Evolutionary conservation across 2,888 invertebrate genomes (phyloP), one percentile per base, ranked within the genome.

Genomic region (Orthosia gracilis): DNA sequence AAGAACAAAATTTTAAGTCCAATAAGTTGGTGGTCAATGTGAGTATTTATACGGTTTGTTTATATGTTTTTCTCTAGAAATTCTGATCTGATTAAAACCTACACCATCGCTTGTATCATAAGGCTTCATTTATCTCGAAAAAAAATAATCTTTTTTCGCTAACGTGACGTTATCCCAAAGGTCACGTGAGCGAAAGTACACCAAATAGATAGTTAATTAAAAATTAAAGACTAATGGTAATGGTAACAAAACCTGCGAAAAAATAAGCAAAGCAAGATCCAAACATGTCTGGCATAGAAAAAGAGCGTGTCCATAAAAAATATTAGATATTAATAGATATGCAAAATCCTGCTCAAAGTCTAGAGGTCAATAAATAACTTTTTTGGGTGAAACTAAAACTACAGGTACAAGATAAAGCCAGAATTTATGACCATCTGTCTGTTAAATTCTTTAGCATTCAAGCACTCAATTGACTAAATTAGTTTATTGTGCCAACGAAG

Each of bases 401-500:
- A 40, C 9, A 40, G 2, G 2, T 11, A 31, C 18, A 62, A 61
- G 31, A 62, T n/a, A 49, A n/a, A 49, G 23, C 4, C 12, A 73
- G 4, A 17, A 52, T 15, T 15, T 7, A 49, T 12, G 26, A 45
- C 13, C 61, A 77, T 45, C 21, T 50, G 21, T 54, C 18, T 26
- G 26, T 23, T 50, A 11, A 31, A 77, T 77, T 74, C 57, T 58
- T 78, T 23, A 76, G 2, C 5, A 21, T 69, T 21, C 18, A 26
- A 40, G 13, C 50, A 52, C 50, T 72, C 62, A 76, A 76, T 76
- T 78, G 76, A 62, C 71, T 62, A 71, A 76, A 76, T 71, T 55
- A 78, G 71, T 62, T 76, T 62, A 62, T 78, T 76, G 76, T 78
- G 23, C 45, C 79, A 62, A 78, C 58, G 45, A 71, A 57, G n/a